phyloP scores from a whole-genome alignment of 2,113 vertebrate species.

The Trochalopteron elliotii region DNA sequence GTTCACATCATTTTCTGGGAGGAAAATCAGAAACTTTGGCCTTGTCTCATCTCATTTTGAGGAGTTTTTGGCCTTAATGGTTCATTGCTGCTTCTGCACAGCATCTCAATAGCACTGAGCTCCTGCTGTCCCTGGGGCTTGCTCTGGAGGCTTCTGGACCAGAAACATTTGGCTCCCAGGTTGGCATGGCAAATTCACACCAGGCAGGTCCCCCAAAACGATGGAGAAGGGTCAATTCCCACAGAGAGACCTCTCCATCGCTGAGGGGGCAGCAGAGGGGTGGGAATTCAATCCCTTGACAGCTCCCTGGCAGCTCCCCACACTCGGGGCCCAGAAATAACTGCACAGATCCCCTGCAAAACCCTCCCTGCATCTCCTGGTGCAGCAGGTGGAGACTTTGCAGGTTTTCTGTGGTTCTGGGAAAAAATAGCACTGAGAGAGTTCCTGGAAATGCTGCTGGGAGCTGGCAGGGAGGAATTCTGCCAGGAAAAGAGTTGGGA shows the following conservation, averaged over 20 bases:
- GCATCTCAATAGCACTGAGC: neutral
- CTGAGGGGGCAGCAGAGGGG: rapidly evolving
- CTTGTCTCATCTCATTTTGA: neutral
- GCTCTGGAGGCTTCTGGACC: neutral
- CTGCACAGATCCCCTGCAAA: neutral
- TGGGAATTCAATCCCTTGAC: neutral
- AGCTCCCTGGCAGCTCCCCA: neutral
- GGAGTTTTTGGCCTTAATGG: neutral
- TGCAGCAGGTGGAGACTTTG: neutral
- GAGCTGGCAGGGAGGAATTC: neutral
- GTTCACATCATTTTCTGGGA: neutral
- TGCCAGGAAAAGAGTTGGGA: neutral
- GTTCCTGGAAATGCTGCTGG: neutral
- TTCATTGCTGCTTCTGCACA: neutral
- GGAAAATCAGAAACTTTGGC: neutral
- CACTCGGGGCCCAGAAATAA: neutral
- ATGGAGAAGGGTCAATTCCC: neutral
- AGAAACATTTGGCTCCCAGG: neutral
- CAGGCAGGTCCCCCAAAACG: rapidly evolving
- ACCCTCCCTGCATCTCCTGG: neutral
- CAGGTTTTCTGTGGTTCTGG: neutral
- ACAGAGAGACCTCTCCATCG: neutral
- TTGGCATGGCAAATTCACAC: neutral
- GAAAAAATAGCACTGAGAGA: neutral
- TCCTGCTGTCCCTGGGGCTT: neutral